phyloP scores from a whole-genome alignment of 1,140 invertebrate genomes.

The Drosophila trapezifrons region DNA sequence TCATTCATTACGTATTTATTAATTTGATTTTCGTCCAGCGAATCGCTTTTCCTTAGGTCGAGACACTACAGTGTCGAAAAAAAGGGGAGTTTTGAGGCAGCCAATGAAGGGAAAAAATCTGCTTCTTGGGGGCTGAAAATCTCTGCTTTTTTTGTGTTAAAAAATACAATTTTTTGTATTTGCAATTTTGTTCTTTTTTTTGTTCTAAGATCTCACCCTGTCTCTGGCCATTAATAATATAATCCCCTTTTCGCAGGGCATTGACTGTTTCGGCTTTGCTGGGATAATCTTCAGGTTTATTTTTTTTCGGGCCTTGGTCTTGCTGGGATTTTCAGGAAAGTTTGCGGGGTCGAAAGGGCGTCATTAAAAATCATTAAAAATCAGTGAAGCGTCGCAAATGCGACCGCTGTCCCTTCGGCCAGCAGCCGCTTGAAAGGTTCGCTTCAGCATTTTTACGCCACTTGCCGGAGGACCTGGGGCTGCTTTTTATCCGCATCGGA shows the following conservation, averaged over 20 bases:
- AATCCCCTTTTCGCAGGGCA: constrained; percentile 1
- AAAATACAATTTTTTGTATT: neutral
- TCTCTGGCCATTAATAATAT: constrained; percentile 4
- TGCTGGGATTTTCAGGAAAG: constrained; percentile 11
- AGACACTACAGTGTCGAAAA: neutral
- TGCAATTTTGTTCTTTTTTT: neutral
- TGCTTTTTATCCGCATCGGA: neutral
- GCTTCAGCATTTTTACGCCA: constrained; percentile 38
- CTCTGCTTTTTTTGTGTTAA: neutral
- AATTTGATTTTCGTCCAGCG: constrained; percentile 54
- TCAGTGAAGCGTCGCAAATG: constrained; percentile 63
- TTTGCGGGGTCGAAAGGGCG: constrained; percentile 23
- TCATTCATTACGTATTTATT: constrained; percentile 61
- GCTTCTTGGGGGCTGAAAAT: neutral
- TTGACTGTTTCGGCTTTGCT: constrained; percentile 4
- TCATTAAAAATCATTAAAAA: constrained; percentile 78
- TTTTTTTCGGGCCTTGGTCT: constrained; percentile 9
- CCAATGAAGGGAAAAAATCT: constrained; percentile 11
- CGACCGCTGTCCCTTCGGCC: constrained; percentile 63
- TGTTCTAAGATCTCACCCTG: neutral
- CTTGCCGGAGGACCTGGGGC: constrained; percentile 24
- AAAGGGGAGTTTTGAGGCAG: neutral
- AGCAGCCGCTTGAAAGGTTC: constrained; percentile 42
- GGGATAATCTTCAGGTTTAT: constrained; percentile 7
- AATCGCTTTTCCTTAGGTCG: neutral